These are phyloP conservation scores for Macrotrachela quadricornifera DNA, from an alignment of 1,140 invertebrate genomes.

Conservation along the genomic window DNA sequence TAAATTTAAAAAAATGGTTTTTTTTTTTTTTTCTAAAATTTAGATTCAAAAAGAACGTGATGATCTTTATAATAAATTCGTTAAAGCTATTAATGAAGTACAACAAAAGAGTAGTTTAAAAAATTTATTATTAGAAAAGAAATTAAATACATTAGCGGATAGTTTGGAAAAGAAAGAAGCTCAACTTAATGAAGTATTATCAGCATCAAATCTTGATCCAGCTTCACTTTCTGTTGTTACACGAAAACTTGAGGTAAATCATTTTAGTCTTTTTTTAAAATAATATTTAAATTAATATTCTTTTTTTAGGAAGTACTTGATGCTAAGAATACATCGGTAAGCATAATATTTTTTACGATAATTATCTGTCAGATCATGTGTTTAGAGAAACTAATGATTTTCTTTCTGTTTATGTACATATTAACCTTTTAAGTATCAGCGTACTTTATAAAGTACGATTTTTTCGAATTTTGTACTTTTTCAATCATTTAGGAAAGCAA, in stretches of 20 bases:
- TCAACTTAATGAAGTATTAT: constrained; percentile 43
- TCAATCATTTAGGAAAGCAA: no score
- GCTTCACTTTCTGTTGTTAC: constrained; percentile 37
- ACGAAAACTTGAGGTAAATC: constrained; percentile 39
- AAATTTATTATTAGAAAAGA: constrained; percentile 49
- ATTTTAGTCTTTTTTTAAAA: constrained; percentile 1
- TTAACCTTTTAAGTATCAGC: no score
- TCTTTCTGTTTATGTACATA: no score
- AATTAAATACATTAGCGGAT: constrained; percentile 43
- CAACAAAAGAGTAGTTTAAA: constrained; percentile 58
- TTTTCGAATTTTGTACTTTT: no score
- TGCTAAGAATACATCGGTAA: not conserved
- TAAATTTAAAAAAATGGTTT: not conserved
- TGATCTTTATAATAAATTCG: constrained; percentile 51
- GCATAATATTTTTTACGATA: not conserved
- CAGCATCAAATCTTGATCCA: constrained; percentile 38
- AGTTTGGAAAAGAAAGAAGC: constrained; percentile 46
- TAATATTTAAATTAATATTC: not conserved
- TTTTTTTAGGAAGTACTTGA: not conserved
- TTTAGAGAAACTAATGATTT: no score
- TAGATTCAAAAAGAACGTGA: constrained; percentile 50
- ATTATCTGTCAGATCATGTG: no score
- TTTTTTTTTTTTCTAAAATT: no score
- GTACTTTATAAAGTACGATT: no score
- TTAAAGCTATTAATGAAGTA: constrained; percentile 54